Evolutionary conservation across 1,140 invertebrate genomes (phyloP), one percentile per base, ranked within the genome.

Genomic region (Drosophila azteca): DNA sequence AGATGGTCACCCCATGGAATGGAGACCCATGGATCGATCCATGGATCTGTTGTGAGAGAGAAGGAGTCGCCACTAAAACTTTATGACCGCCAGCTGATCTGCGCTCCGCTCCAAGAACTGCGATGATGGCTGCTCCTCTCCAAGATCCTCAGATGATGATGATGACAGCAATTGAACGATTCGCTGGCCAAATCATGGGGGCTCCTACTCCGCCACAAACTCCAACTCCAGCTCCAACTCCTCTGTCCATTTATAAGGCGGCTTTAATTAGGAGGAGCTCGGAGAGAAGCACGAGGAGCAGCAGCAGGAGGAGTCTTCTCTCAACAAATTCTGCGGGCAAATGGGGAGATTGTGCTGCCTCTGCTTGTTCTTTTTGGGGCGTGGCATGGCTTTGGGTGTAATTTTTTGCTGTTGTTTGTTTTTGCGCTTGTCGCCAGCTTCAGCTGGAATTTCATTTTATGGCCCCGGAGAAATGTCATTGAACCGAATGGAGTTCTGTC

Each of bases 51-150:
- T 17, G 26, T 20, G 20, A 60, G 52, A 22, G n/a, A 45, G 62
- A 67, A 43, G 39, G 58, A 63, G 52, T 60, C 61, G 79, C 50
- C 70, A 60, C 53, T 83, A 73, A 84, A 85, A 82, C 74, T 85
- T 85, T 85, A 85, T 79, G 78, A 54, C 62, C 64, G 59, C 67
- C 77, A 70, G 62, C 77, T 81, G 79, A 79, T 74, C 75, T 44
- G 6, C 29, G 29, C 29, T 20, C 49, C 24, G 26, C 50, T 51
- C 72, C 71, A 67, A 39, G 11, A 39, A 13, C 3, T 13, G 35
- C 35, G 1, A 39, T 39, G 35, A 3, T 39, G 35, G 35, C 29
- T 31, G 17, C 35, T 39, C 8, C 35, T 13, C 11, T 39, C 35
- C 13, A 1, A 39, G 35, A 39, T 39, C 3, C 35, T 39, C 11